Percentiles rank a stretch among this genome's conserved stretches.
phyloP scores from a whole-genome alignment of 2,113 vertebrate species.

The Erythrolamprus reginae region DNA sequence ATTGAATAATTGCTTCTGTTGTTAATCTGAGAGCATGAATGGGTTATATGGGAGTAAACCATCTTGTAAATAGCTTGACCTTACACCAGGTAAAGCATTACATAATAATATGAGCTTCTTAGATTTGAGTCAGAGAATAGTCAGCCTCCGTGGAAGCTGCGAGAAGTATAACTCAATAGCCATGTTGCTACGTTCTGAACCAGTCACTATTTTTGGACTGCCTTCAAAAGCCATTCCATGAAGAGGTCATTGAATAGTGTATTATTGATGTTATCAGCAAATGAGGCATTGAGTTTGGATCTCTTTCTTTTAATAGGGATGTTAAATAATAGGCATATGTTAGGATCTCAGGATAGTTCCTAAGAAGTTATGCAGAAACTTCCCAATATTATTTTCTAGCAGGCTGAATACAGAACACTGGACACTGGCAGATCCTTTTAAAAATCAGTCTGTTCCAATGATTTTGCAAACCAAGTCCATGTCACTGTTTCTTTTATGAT shows the following conservation, averaged over 20 bases:
- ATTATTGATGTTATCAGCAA: neutral
- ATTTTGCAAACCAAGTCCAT: neutral
- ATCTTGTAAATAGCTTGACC: neutral
- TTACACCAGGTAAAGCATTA: neutral
- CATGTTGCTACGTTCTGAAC: neutral
- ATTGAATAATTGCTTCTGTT: neutral
- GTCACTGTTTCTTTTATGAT: neutral
- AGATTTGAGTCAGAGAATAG: neutral
- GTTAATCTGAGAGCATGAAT: neutral
- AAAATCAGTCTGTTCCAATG: neutral
- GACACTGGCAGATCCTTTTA: neutral
- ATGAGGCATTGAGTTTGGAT: neutral
- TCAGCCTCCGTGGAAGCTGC: neutral
- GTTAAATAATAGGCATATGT: neutral
- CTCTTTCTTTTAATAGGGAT: neutral
- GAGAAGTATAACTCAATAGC: neutral
- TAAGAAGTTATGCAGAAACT: neutral
- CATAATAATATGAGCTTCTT: neutral
- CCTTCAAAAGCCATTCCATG: neutral
- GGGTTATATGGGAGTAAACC: neutral
- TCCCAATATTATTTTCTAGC: neutral
- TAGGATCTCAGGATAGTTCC: neutral
- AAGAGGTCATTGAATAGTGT: neutral
- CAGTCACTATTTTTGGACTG: neutral
- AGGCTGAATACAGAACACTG: neutral